Evolutionary conservation across 2,888 invertebrate genomes (phyloP), one percentile per base, ranked within the genome.

Genomic region (Monochamus alternatus): DNA sequence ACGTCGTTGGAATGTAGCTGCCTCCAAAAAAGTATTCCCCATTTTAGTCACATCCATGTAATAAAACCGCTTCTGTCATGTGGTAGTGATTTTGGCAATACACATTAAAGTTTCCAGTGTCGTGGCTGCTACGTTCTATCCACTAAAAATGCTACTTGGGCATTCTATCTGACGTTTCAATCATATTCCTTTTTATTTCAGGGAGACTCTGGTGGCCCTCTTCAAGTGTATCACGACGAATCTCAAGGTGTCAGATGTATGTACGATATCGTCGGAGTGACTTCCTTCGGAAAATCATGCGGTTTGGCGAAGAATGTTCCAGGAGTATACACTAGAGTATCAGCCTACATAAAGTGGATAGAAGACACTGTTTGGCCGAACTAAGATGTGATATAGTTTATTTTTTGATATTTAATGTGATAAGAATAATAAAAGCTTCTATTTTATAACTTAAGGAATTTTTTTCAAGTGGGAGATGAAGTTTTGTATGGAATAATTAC

Each of bases 201-300:
- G 92, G 93, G 93, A 52, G 93, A 93, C 87, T 93, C 92, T 60
- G 93, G 93, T n/a, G 93, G 93, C 5, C 93, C 93, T 0, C 87
- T 93, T 31, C 88, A 88, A 66, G 83, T 90, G 8, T 87, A 84
- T 73, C 86, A 86, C 73, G 55, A 65, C 58, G 73, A 74, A 9
- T 73, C 68, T 4, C 69, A 77, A 0, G 82, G 85, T 0, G 75
- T 81, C 14, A 59, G 87, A 58, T 93, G 93, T 75, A 87, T 90
- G 86, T 90, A 90, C 79, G 88, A 87, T 65, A 81, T 91, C 1
- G 84, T 91, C 30, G 91, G 91, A 1, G 81, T 91, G 0, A 91
- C 90, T 10, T 90, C 85, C 79, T 89, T 89, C 81, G 89, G 91
- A 44, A 89, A 86, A 85, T 86, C 85, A 5, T 89, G 85, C 87